phyloP scores from a whole-genome alignment of 2,113 vertebrate genomes.

The Poeciliopsis turrubarensis region DNA sequence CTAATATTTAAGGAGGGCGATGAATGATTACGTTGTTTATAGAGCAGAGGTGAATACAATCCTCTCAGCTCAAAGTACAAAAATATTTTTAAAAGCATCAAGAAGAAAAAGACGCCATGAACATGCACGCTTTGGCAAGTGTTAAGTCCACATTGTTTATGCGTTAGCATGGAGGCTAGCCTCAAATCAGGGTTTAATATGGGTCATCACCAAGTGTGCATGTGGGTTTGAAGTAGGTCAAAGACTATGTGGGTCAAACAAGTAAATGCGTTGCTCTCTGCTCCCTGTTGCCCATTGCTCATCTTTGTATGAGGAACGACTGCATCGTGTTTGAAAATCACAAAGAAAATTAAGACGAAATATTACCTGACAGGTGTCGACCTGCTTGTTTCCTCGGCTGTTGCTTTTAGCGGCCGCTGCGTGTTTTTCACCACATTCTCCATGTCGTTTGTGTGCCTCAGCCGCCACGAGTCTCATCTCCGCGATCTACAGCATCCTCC shows the following conservation, averaged over 20 bases:
- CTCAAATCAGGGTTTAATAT: neutral
- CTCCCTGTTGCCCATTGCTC: neutral
- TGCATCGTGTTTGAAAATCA: too few relatives aligned
- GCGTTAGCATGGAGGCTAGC: neutral
- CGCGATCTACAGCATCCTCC: slow-evolving; percentile 87
- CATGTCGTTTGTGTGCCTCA: slow-evolving; percentile 64
- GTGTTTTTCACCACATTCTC: neutral
- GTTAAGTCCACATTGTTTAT: neutral
- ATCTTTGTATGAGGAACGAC: too few relatives aligned
- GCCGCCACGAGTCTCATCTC: slow-evolving; percentile 89
- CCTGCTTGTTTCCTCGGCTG: neutral
- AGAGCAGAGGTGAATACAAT: neutral
- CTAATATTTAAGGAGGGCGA: neutral
- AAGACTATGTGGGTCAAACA: neutral
- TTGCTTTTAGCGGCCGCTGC: neutral
- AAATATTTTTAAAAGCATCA: too few relatives aligned
- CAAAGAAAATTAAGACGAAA: too few relatives aligned
- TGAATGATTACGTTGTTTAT: neutral
- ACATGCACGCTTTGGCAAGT: neutral
- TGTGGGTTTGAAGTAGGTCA: neutral
- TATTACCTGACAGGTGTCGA: neutral
- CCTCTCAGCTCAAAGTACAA: too few relatives aligned
- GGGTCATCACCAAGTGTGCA: neutral
- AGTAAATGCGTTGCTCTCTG: neutral
- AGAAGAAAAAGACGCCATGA: too few relatives aligned